These are phyloP conservation scores for Chironomus striatipennis DNA, from an alignment of 1,140 invertebrate genomes.

Conservation along the genomic window DNA sequence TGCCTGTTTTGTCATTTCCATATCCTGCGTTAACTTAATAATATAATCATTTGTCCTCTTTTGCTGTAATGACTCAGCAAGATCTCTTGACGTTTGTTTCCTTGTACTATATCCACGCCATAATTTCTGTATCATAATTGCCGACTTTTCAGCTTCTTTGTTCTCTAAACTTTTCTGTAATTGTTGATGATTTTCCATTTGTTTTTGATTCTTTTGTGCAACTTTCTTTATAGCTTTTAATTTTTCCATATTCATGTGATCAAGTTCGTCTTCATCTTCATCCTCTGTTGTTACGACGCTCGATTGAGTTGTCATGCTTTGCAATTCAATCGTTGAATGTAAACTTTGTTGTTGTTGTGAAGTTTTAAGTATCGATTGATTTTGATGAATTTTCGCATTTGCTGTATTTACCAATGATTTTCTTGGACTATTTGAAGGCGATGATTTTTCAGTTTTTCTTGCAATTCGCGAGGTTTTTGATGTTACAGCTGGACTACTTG, in stretches of 20 bases:
- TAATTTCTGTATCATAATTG: conserved; percentile 74
- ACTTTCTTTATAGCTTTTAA: conserved; percentile 40
- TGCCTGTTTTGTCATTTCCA: conserved; percentile 70
- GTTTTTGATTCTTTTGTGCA: conserved; percentile 32
- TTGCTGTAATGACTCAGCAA: conserved; percentile 68
- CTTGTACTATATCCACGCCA: conserved; percentile 80
- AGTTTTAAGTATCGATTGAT: neutral
- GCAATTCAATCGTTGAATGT: neutral
- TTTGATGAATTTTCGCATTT: conserved; percentile 14
- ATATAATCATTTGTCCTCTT: conserved; percentile 78
- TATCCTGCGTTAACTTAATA: conserved; percentile 65
- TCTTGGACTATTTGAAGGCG: conserved; percentile 16
- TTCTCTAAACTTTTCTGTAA: neutral
- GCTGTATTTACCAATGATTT: conserved; percentile 25
- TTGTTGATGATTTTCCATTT: conserved; percentile 32
- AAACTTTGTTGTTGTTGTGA: neutral
- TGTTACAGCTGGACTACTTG: conserved; percentile 5
- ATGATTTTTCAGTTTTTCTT: neutral
- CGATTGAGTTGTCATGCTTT: neutral
- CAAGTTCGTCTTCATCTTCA: conserved; percentile 25
- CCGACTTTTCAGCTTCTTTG: conserved; percentile 43
- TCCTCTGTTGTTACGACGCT: conserved; percentile 13
- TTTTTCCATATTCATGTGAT: conserved; percentile 41
- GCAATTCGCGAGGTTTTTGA: neutral
- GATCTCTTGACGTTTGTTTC: conserved; percentile 59